A percentile compares a stretch with the other conserved stretches of the same genome.
phyloP scores from a whole-genome alignment of 2,888 invertebrate species.

The Macrophya alboannulata region DNA sequence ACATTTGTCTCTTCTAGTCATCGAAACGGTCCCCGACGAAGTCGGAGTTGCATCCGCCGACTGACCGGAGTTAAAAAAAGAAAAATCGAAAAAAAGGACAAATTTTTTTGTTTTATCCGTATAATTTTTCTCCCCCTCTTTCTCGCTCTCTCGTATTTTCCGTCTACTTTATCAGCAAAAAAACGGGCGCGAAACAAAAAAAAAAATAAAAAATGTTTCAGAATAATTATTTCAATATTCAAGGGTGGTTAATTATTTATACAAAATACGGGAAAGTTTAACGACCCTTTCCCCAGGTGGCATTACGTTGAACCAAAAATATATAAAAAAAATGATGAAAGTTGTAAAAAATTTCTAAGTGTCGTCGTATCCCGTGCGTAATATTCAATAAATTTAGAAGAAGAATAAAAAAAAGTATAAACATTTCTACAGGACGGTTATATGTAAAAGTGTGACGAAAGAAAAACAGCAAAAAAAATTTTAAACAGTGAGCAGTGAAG shows the following conservation, averaged over 20 bases:
- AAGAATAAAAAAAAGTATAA: too few relatives aligned
- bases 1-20: conserved; percentile 56
- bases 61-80: neutral
- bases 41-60: conserved; percentile 31
- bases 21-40: conserved; percentile 41
- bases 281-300: neutral
- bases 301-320: neutral
- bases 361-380: neutral
- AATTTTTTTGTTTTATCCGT: neutral
- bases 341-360: neutral
- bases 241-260: conserved; percentile 2
- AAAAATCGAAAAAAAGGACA: neutral
- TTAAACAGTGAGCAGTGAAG: neutral
- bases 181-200: neutral
- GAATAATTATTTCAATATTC: conserved; percentile 4
- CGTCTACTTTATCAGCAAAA: neutral
- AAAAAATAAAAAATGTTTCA: neutral
- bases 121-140: neutral
- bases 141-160: neutral
- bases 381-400: too few relatives aligned
- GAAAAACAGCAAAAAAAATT: neutral
- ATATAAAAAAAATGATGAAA: neutral
- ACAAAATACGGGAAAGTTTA: neutral
- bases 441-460: neutral
- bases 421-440: too few relatives aligned